Conservation (phyloP, 2,888 invertebrate species). For the Tiphia femorata region DNA sequence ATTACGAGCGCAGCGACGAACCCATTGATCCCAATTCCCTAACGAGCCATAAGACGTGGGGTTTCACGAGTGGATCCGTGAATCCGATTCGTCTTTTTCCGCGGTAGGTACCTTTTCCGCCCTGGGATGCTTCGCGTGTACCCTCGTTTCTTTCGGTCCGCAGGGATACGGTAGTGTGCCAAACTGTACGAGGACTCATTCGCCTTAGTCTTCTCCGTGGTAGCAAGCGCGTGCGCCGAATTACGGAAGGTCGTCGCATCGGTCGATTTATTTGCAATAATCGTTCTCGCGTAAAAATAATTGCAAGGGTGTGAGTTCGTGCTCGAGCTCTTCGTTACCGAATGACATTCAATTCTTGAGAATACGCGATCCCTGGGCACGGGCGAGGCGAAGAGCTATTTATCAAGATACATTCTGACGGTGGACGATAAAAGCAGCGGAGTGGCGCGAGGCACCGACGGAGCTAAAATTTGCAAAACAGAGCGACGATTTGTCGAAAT, state of each 20-base stretch:
- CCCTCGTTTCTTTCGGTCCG: constrained; percentile 15
- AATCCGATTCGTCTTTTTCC: constrained; percentile 40
- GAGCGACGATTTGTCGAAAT: constrained; percentile 63
- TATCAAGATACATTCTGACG: not conserved
- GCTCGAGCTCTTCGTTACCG: too few relatives aligned
- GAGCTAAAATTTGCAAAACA: constrained; percentile 52
- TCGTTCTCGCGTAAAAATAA: too few relatives aligned
- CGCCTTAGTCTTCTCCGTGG: too few relatives aligned
- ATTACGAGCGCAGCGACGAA: constrained; percentile 54
- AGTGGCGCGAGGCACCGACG: constrained; percentile 1
- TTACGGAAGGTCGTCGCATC: too few relatives aligned
- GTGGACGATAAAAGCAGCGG: not conserved
- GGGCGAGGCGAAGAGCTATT: too few relatives aligned
- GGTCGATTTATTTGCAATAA: too few relatives aligned
- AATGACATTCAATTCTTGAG: too few relatives aligned
- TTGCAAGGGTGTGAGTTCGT: too few relatives aligned
- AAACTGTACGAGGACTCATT: constrained; percentile 1
- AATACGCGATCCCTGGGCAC: too few relatives aligned
- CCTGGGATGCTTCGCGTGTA: constrained; percentile 11
- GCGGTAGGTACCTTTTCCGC: constrained; percentile 25
- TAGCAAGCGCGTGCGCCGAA: too few relatives aligned
- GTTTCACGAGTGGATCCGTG: constrained; percentile 31
- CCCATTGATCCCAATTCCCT: constrained; percentile 61
- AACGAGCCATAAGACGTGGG: constrained; percentile 44
- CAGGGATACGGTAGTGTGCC: not conserved